Conservation (phyloP, 2,113 vertebrate genomes). For the Nesoenas mayeri region DNA sequence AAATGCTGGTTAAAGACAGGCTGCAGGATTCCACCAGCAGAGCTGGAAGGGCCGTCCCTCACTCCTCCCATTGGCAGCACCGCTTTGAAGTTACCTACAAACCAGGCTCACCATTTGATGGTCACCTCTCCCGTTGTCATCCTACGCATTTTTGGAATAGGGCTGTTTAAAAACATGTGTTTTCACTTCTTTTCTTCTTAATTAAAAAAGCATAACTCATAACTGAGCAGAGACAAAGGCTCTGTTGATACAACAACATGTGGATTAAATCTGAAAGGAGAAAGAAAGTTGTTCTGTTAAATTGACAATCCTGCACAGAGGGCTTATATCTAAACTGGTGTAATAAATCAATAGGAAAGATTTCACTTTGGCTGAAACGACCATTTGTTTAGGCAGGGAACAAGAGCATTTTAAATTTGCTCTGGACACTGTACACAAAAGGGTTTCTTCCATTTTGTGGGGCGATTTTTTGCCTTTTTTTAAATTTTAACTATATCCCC, state of each 20-base stretch:
- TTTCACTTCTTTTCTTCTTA: neutral
- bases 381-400: conserved; percentile 21
- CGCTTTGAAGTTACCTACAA: neutral
- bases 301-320: conserved; percentile 35
- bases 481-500: neutral
- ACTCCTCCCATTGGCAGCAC: neutral
- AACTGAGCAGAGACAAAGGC: conserved; percentile 40
- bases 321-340: conserved; percentile 34
- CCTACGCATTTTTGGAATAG: neutral
- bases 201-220: conserved; percentile 9
- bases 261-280: conserved; percentile 66
- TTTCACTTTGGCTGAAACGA: conserved; percentile 14
- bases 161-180: conserved; percentile 1
- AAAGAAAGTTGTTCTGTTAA: conserved; percentile 44
- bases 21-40: neutral
- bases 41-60: neutral
- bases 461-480: neutral
- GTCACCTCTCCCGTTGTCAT: neutral
- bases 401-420: neutral
- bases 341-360: conserved; percentile 55
- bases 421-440: conserved; percentile 11
- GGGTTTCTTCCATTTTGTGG: neutral
- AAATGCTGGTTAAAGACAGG: conserved; percentile 1
- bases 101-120: neutral
- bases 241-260: conserved; percentile 58